Base-by-base conservation (phyloP, 2,888 invertebrate genomes). In the Pyrgus malvae region DNA sequence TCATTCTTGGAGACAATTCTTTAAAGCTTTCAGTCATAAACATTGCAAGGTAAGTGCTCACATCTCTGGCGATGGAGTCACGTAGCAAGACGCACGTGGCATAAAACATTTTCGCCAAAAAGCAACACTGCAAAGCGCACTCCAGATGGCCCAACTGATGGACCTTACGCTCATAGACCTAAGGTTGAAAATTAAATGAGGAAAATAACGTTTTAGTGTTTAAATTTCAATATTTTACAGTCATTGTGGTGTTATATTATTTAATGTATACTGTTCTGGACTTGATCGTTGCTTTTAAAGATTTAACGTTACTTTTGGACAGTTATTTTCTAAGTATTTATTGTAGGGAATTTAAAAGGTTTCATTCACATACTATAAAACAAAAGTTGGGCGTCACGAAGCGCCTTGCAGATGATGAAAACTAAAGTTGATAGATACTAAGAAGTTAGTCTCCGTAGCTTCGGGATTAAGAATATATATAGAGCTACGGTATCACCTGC, bases 1-100 rank as follows among this genome's bases (percentile, higher is more conserved):
- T n/a, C n/a, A n/a, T n/a, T n/a, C n/a, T n/a, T n/a, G n/a, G n/a
- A 25, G 27, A 37, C 17, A 62, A 55, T 42, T 35, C 50, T 56
- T 46, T 45, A 48, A 29, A 58, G 51, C 51, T 9, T 12, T 51
- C 51, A 54, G 42, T 57, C 55, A 58, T 63, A 61, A 60, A 59
- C 56, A 61, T 59, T 56, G 41, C 51, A 57, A 31, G 56, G 48
- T 51, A 42, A 51, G 42, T 42, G 50, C 50, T 31, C 35, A 42
- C 50, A 42, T 42, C 33, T 33, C 17, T 19, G 17, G 27, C 44
- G 51, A 51, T 51, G 51, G 51, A 51, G 51, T 51, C 51, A 51
- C 51, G 51, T 51, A 33, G 23, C 16, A 25, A 23, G 12, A 31
- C 42, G 37, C 42, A 19, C 51, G 51, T 44, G 35, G 44, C 14